Base-by-base conservation (phyloP, 1,140 invertebrate species). In the Leptoteleia sp. region DNA sequence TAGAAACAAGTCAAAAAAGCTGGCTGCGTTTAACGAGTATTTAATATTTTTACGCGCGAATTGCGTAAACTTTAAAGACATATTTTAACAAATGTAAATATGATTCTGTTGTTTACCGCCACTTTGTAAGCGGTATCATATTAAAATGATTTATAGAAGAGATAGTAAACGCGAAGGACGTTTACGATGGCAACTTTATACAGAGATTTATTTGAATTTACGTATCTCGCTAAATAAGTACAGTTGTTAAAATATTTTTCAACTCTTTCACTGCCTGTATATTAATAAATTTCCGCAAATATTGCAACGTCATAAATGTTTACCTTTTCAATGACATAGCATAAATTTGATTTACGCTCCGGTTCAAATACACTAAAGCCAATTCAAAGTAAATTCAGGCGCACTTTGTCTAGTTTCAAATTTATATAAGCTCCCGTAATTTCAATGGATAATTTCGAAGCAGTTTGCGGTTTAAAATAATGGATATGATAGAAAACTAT, bases 141-240 rank as follows among this genome's bases (percentile, higher is more conserved):
- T 71, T 71, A 71, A 71, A 71, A 71, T 71, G 67, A 71, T 62
- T 52, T 61, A 71, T 62, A 61, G 67, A 62, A 40, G 47, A 52
- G 55, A 71, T 62, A 71, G 47, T 54, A 54, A 61, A 61, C 47
- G 37, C 38, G 37, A 71, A 54, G 35, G 47, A 61, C 55, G 19
- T 54, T 71, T 62, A 61, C 47, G 55, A 71, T 45, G 67, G 17
- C 25, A 71, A 71, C 45, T 61, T 61, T 71, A 71, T 61, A 71
- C 54, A 61, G 27, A 62, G 27, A 71, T 71, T 71, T 71, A 71
- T 61, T 15, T 42, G 33, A 71, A 71, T 19, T 57, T 70, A 70
- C 42, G 52, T 48, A 9, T 19, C n/a, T 31, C 4, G 9, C 15
- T 16, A 57, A 57, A 55, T 47, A 42, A 47, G 19, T 48, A 27